These are phyloP conservation scores for Apostichopus japonicus DNA, from an alignment of 35 echinoderm and acorn worm genomes.

Conservation along the genomic window DNA sequence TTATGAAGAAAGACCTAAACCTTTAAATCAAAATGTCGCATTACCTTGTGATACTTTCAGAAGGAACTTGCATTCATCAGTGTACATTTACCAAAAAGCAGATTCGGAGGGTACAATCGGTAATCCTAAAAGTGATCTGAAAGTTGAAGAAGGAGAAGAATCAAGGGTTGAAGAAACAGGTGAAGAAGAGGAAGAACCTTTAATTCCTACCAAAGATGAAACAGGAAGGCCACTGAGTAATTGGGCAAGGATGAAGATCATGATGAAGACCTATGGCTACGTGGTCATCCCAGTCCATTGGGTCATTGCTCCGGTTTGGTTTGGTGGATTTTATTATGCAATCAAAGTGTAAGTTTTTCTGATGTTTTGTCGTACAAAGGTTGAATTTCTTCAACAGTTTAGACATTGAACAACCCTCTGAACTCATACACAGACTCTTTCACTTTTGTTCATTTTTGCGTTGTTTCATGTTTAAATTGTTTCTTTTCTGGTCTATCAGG, in stretches of 20 bases:
- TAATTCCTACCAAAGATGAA: conserved; percentile 83
- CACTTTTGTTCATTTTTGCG: background rate
- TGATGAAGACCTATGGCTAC: conserved; percentile 92
- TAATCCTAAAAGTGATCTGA: background rate
- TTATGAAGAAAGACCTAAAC: background rate
- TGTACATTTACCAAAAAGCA: background rate
- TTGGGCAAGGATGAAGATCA: conserved; percentile 92
- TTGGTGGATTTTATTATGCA: conserved; percentile 91
- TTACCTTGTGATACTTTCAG: background rate
- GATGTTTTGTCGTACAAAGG: background rate
- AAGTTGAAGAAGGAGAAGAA: background rate
- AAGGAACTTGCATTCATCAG: background rate
- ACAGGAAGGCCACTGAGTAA: conserved; percentile 84
- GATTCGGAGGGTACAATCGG: too few species aligned
- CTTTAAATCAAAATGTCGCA: background rate
- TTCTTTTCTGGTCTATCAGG: too few species aligned
- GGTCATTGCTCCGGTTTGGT: conserved; percentile 91
- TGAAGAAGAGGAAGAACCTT: conserved; percentile 76
- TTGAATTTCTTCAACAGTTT: too few species aligned
- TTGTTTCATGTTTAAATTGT: too few species aligned
- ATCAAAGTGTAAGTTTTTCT: conserved; percentile 80
- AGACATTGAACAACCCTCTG: background rate
- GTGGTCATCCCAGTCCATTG: conserved; percentile 96
- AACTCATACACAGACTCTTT: background rate
- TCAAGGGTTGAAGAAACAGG: background rate